These are phyloP conservation scores for Pedicia rivosa DNA, from an alignment of 2,888 invertebrate genomes.

Conservation along the genomic window DNA sequence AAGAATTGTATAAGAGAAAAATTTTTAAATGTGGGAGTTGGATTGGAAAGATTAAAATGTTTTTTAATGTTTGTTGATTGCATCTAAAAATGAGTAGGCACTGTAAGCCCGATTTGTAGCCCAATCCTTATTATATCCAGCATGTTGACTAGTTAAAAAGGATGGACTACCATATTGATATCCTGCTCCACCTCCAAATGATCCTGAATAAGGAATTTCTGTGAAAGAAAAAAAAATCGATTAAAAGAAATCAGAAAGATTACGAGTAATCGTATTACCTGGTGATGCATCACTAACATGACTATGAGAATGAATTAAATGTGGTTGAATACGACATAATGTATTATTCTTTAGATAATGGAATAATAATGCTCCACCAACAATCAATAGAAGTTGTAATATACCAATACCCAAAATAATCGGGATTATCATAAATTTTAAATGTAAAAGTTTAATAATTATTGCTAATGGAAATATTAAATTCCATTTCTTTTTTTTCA, in stretches of 20 bases:
- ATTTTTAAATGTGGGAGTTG: neutral
- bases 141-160: neutral
- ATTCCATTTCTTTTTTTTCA: slow-evolving; percentile 22
- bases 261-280: slow-evolving; percentile 9
- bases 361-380: slow-evolving; percentile 25
- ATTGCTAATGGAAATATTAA: slow-evolving; percentile 25
- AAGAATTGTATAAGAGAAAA: neutral
- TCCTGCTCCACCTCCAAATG: neutral
- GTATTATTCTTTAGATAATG: slow-evolving; percentile 27
- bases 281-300: slow-evolving; percentile 28
- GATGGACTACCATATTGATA: neutral
- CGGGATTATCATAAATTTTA: slow-evolving; percentile 24
- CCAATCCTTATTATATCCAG: slow-evolving; percentile 21
- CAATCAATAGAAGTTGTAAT: slow-evolving; percentile 23
- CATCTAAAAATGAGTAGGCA: slow-evolving; percentile 15
- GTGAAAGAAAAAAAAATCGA: neutral
- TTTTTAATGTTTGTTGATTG: neutral
- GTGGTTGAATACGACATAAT: slow-evolving; percentile 27
- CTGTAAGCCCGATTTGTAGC: slow-evolving; percentile 23
- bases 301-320: slow-evolving; percentile 25
- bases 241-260: no score
- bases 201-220: neutral
- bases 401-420: slow-evolving; percentile 22
- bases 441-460: slow-evolving; percentile 25
- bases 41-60: neutral